phyloP scores from a whole-genome alignment of 2,888 invertebrate species.

The Galerucella nymphaeae region DNA sequence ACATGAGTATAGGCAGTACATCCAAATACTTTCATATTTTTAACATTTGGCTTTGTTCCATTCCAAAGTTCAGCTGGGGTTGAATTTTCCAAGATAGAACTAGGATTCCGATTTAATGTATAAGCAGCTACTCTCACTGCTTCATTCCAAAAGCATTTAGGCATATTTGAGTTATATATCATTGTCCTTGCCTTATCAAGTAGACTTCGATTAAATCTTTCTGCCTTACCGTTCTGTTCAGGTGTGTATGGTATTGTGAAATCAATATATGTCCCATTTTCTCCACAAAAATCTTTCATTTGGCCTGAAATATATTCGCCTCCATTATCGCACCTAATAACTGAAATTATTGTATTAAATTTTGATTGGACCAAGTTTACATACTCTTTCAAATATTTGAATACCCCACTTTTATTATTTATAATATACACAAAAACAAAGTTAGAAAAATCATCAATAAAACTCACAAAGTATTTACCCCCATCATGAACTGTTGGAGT shows the following conservation, averaged over 20 bases:
- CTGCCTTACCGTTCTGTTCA: too few species aligned
- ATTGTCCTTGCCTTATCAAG: not conserved
- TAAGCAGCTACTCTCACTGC: not conserved
- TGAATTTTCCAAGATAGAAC: not conserved
- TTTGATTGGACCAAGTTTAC: not conserved
- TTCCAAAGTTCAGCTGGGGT: constrained; percentile 13
- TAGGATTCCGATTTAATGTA: not conserved
- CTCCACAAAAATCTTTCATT: constrained; percentile 4
- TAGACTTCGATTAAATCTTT: too few species aligned
- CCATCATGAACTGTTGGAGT: too few species aligned
- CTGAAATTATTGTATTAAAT: not conserved
- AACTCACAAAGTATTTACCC: too few species aligned
- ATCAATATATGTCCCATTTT: constrained; percentile 11
- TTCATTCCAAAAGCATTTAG: not conserved
- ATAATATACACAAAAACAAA: too few species aligned
- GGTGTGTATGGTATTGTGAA: constrained; percentile 1
- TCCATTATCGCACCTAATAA: constrained; percentile 11
- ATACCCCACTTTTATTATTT: too few species aligned
- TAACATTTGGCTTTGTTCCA: constrained; percentile 9
- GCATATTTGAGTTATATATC: not conserved
- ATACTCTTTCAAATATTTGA: too few species aligned
- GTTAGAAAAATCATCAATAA: too few species aligned
- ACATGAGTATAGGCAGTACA: not conserved
- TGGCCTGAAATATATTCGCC: not conserved
- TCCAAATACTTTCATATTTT: not conserved